A percentile compares a stretch with the other conserved stretches of the same genome.
Conservation (phyloP, 2,888 invertebrate genomes). For the Drosophila paramelanica region DNA sequence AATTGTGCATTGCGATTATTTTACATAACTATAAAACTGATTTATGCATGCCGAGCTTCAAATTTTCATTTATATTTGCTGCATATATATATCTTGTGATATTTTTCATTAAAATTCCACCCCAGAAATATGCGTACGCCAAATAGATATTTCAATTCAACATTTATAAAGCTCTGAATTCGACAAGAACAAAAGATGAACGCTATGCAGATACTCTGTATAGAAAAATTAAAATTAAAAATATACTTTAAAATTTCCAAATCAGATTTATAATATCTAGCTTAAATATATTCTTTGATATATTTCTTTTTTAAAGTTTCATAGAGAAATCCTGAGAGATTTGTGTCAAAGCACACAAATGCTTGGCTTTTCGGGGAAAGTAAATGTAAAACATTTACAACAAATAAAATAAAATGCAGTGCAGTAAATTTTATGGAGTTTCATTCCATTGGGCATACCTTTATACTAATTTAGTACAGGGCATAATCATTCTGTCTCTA, state of each 20-base stretch:
- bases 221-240: neutral
- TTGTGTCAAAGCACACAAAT: neutral
- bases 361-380: neutral
- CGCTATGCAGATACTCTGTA: conserved; percentile 6
- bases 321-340: no score
- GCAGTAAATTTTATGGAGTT: conserved; percentile 9
- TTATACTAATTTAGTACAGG: conserved; percentile 23
- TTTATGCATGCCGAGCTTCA: conserved; percentile 29
- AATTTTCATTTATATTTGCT: neutral
- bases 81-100: neutral
- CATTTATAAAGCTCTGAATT: conserved; percentile 5
- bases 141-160: conserved; percentile 44
- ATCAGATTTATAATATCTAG: no score
- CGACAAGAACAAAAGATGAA: neutral
- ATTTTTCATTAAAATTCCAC: conserved; percentile 40
- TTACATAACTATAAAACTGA: conserved; percentile 34
- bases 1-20: conserved; percentile 48
- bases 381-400: neutral
- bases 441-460: conserved; percentile 18
- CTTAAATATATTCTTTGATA: no score
- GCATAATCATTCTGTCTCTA: conserved; percentile 40
- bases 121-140: conserved; percentile 41
- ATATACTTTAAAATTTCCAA: neutral
- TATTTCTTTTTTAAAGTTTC: no score
- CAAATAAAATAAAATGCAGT: conserved; percentile 9